phyloP scores from a whole-genome alignment of 2,113 vertebrate genomes.

The Ivindomyrus marchei region DNA sequence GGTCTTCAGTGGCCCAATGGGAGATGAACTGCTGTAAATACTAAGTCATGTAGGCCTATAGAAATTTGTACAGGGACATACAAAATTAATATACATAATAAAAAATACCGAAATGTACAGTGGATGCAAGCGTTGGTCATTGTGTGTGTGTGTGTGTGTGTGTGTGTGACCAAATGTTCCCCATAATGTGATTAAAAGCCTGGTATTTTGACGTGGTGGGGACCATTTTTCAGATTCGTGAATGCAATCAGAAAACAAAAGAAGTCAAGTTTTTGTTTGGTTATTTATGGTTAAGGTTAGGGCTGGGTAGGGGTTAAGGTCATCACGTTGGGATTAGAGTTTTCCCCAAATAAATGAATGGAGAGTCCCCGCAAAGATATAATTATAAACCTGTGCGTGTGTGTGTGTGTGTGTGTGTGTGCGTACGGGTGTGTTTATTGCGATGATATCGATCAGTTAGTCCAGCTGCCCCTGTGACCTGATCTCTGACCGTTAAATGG shows the following conservation, averaged over 20 bases:
- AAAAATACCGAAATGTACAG: background rate
- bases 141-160: background rate
- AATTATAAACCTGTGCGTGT: background rate
- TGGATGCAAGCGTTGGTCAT: background rate
- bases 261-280: no score
- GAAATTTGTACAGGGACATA: background rate
- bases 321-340: no score
- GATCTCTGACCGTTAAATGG: background rate
- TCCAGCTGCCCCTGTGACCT: background rate
- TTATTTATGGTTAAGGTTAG: no score
- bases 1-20: background rate
- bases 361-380: no score
- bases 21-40: background rate
- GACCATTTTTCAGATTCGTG: background rate
- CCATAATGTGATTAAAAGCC: no score
- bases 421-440: background rate
- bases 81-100: background rate
- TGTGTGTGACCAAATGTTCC: no score
- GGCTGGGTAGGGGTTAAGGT: no score
- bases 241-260: no score
- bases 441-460: background rate
- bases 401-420: background rate
- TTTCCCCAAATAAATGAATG: no score
- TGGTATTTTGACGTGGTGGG: no score
- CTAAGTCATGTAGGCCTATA: background rate